Percentiles rank a stretch among this genome's conserved stretches.
Conservation (phyloP, 37 sponge, comb jelly and placozoan genomes). For the Ephydatia muelleri region DNA sequence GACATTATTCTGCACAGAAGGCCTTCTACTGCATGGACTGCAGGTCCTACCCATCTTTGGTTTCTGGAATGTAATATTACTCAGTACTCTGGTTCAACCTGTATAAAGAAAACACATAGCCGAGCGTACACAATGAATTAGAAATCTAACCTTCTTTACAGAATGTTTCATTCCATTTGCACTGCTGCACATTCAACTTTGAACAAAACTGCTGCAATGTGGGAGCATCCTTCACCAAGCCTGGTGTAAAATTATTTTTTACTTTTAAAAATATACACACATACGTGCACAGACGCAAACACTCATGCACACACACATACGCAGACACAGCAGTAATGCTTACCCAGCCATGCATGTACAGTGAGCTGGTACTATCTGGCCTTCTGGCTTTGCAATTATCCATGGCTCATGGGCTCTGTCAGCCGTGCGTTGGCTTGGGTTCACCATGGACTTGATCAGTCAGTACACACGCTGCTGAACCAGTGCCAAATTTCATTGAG, state of each 20-base stretch:
- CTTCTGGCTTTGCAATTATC: conserved; percentile 8
- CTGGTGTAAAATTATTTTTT: background rate
- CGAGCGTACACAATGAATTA: too few relatives aligned
- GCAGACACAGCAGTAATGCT: too few relatives aligned
- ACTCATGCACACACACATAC: background rate
- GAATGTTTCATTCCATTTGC: conserved; percentile 12
- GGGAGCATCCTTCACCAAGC: conserved; percentile 22
- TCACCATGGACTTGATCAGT: background rate
- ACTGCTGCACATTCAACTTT: conserved; percentile 27
- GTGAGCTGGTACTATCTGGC: conserved; percentile 25
- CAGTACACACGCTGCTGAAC: background rate
- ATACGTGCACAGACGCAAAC: background rate
- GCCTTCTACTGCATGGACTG: too few relatives aligned
- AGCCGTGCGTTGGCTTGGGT: conserved; percentile 17
- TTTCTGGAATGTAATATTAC: too few relatives aligned
- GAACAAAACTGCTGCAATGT: conserved; percentile 22
- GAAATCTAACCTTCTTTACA: conserved; percentile 8
- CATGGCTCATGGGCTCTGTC: conserved; percentile 37
- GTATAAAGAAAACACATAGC: too few relatives aligned
- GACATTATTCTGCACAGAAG: too few relatives aligned
- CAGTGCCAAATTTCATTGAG: conserved; percentile 2
- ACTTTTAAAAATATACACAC: conserved; percentile 3
- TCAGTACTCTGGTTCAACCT: too few relatives aligned
- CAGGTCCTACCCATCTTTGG: too few relatives aligned
- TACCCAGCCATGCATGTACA: conserved; percentile 14